Percentiles rank a stretch among this genome's conserved stretches.
These are phyloP conservation scores for Orchesella flavescens DNA, from an alignment of 2,888 invertebrate species.

Conservation along the genomic window DNA sequence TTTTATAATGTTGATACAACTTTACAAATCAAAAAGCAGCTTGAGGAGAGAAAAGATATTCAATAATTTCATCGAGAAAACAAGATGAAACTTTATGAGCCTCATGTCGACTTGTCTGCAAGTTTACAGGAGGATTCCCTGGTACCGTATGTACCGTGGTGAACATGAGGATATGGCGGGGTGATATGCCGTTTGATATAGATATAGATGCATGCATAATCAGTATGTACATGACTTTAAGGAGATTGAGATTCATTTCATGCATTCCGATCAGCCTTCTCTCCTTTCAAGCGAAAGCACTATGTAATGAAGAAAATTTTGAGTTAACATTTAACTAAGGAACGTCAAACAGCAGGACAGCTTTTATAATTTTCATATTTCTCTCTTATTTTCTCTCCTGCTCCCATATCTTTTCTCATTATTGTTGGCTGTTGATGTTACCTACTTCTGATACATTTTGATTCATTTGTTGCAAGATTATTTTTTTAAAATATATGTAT, in stretches of 20 bases:
- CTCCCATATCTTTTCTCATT: no score
- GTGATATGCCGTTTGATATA: no score
- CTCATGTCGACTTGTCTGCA: no score
- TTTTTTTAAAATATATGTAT: not conserved
- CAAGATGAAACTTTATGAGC: no score
- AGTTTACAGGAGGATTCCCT: no score
- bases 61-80: not conserved
- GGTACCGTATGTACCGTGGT: no score
- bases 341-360: slow-evolving; percentile 44
- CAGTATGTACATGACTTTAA: no score
- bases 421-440: slow-evolving; percentile 7
- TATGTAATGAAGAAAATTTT: no score
- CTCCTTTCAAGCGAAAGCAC: not conserved
- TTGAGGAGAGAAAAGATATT: not conserved
- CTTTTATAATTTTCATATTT: not conserved
- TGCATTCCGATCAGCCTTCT: not conserved
- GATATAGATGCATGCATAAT: no score
- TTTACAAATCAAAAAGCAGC: no score
- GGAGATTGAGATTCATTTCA: no score
- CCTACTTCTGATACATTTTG: slow-evolving; percentile 38
- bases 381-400: not conserved
- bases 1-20: not conserved
- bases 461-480: slow-evolving; percentile 31
- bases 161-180: no score
- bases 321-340: slow-evolving; percentile 5